Evolutionary conservation across 2,113 vertebrate species (phyloP), one percentile per base, ranked within the genome.

Genomic region (Cebus imitator): DNA sequence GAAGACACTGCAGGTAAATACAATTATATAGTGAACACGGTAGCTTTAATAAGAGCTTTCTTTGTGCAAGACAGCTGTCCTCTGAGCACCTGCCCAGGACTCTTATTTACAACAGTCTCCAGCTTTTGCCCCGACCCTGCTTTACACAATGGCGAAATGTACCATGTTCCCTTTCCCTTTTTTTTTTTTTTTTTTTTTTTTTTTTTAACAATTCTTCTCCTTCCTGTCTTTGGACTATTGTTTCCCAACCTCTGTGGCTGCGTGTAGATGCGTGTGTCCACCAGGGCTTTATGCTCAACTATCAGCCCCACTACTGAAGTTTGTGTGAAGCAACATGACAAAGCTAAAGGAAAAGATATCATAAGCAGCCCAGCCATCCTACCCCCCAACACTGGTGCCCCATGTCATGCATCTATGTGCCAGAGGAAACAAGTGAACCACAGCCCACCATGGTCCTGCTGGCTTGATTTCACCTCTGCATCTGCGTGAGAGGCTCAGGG

Each of bases 21-120:
- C 87, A 97, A 95, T 96, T 94, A 94, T 90, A 98, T 93, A 82
- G 97, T 96, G 97, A 98, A 97, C 98, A 98, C n/a, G 43, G 76
- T 61, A 78, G 92, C 97, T 97, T 98, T 95, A 97, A 95, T 94
- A 78, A 86, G 94, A 87, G 90, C 95, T 94, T 92, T 96, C 75
- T 93, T 76, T 81, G 30, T 94, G 43, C 84, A 76, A 97, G 96
- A 84, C 98, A 98, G 97, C 97, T 98, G 98, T 94, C 97, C 97
- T 97, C 76, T 76, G 45, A 97, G 92, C 98, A 97, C 97, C 98
- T 98, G 97, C 95, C 94, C 61, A 10, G n/a, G 68, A 40, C 73
- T 96, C 80, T 93, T 88, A 45, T 45, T 95, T 75, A 94, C 86
- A 78, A 13, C 57, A 72, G 72, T 48, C 90, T 72, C 93, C 45